Evolutionary conservation across 2,113 vertebrate genomes (phyloP).

Genomic region (Microtus pennsylvanicus): DNA sequence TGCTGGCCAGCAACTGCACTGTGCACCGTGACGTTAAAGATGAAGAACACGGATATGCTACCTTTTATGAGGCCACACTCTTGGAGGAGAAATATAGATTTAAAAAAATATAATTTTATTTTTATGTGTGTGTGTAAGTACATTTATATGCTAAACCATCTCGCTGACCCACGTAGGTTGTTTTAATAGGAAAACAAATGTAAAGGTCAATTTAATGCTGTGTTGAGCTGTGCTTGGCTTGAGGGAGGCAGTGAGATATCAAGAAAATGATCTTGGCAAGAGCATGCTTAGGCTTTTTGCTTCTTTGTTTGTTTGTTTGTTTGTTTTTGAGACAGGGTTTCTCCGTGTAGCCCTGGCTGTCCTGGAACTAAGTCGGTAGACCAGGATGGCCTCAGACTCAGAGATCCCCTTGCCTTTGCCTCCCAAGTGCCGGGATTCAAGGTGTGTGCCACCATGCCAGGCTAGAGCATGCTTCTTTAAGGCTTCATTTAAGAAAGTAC

Average conservation of each 20-base stretch:
- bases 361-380: background rate
- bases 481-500: background rate
- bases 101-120: background rate
- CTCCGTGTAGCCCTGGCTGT: too few species aligned
- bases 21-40: background rate
- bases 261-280: background rate
- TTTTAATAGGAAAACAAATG: slow-evolving; percentile 15
- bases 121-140: background rate
- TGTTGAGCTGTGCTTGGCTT: background rate
- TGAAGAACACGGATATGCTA: background rate
- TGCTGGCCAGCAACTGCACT: background rate
- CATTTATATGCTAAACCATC: background rate
- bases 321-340: background rate
- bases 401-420: background rate
- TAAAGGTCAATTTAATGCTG: background rate
- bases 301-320: too few species aligned
- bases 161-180: background rate
- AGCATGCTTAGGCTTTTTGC: background rate
- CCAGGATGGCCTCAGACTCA: background rate
- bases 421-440: background rate
- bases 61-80: background rate
- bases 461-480: background rate
- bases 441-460: background rate
- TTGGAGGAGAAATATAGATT: background rate
- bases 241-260: background rate